Evolutionary conservation across 2,113 vertebrate species (phyloP).

Genomic region (Pardalotus punctatus): DNA sequence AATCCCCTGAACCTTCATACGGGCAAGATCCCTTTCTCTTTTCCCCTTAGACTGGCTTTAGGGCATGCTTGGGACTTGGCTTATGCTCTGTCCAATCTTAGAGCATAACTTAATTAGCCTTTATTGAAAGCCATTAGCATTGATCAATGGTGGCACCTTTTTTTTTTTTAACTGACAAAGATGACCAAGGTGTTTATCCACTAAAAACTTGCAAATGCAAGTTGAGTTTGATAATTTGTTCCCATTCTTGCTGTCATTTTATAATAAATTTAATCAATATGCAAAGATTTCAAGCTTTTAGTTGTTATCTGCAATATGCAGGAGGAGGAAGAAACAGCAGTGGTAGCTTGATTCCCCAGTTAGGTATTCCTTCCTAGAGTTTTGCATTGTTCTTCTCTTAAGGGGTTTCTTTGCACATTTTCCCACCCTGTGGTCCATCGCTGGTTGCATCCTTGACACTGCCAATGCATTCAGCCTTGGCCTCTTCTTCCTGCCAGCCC

Average conservation of each 20-base stretch:
- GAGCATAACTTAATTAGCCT: constrained; percentile 27
- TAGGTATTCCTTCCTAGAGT: background rate
- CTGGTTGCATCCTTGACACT: background rate
- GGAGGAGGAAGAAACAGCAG: background rate
- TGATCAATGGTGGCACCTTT: background rate
- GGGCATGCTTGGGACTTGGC: constrained; percentile 47
- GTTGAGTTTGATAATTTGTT: background rate
- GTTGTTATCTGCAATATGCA: background rate
- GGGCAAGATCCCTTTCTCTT: constrained; percentile 8
- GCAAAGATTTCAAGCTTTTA: background rate
- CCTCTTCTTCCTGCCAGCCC: background rate
- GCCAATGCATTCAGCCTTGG: background rate
- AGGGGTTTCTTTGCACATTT: background rate
- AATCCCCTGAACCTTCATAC: constrained; percentile 30
- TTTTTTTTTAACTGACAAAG: background rate
- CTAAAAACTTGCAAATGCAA: background rate
- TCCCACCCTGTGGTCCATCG: background rate
- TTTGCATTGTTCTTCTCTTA: background rate
- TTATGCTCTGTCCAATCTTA: constrained; percentile 40
- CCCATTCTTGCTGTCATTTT: background rate
- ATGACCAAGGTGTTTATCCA: background rate
- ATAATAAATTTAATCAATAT: background rate
- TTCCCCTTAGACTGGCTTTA: constrained; percentile 47
- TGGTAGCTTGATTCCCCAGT: background rate
- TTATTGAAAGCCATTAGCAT: constrained; percentile 44